Percentiles rank a stretch among this genome's conserved stretches.
Evolutionary conservation across 2,113 vertebrate species (phyloP).

Genomic region (Dicerorhinus sumatrensis): DNA sequence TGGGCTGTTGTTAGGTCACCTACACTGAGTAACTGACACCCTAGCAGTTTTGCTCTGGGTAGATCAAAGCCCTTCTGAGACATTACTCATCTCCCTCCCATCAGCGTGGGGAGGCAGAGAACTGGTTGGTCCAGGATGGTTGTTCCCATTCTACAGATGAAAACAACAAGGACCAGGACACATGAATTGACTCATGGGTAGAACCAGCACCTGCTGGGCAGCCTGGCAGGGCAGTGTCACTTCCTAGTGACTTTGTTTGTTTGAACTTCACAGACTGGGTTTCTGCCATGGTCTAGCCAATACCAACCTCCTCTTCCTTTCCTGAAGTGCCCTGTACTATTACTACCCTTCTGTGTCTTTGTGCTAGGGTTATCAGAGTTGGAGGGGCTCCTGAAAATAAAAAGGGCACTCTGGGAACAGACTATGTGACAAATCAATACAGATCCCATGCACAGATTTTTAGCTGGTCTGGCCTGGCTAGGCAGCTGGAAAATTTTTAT

Average conservation of each 20-base stretch:
- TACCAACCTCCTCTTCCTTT: neutral
- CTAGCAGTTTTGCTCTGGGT: neutral
- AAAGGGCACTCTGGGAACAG: neutral
- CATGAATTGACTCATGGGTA: neutral
- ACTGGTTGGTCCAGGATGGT: neutral
- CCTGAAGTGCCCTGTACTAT: neutral
- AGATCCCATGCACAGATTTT: neutral
- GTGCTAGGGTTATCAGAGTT: neutral
- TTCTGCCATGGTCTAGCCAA: neutral
- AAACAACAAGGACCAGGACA: neutral
- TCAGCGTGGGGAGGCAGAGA: neutral
- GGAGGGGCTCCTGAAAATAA: neutral
- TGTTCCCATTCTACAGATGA: slow-evolving; percentile 6
- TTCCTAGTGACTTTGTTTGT: neutral
- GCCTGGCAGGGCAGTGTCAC: neutral
- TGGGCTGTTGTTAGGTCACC: neutral
- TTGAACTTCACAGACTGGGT: neutral
- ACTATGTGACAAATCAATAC: neutral
- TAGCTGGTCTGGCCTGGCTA: neutral
- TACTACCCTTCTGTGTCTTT: neutral
- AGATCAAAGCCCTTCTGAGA: slow-evolving; percentile 56
- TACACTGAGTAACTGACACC: neutral
- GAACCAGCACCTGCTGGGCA: neutral
- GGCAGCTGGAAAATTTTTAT: neutral
- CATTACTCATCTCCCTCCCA: neutral